phyloP scores from a whole-genome alignment of 1,140 invertebrate genomes.

The Drosophila pandora region DNA sequence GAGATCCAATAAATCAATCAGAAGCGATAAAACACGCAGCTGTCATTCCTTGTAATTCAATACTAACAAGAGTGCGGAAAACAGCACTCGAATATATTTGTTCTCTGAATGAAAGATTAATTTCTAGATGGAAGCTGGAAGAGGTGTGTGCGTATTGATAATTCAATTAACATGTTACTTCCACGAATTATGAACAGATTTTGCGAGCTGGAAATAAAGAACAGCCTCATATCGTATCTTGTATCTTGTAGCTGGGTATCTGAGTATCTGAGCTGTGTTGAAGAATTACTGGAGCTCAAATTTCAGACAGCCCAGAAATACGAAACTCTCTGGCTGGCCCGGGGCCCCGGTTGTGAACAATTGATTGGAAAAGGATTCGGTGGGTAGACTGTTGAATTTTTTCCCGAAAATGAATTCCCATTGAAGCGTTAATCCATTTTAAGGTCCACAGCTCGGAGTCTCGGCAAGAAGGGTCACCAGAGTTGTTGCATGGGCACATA shows the following conservation, averaged over 20 bases:
- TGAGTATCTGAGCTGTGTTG: slow-evolving; percentile 52
- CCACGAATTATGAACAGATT: slow-evolving; percentile 73
- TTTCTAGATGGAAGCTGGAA: slow-evolving; percentile 4
- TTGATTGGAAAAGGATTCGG: slow-evolving; percentile 75
- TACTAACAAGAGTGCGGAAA: slow-evolving; percentile 49
- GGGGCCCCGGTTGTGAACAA: slow-evolving; percentile 54
- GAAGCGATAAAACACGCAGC: slow-evolving; percentile 49
- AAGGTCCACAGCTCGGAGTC: slow-evolving; percentile 14
- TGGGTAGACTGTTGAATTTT: slow-evolving; percentile 24
- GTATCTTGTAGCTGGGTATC: slow-evolving; percentile 54
- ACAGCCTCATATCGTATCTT: slow-evolving; percentile 14
- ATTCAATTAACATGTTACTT: slow-evolving; percentile 79
- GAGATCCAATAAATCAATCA: slow-evolving; percentile 54
- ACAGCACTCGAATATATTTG: slow-evolving; percentile 51
- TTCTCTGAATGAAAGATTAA: slow-evolving; percentile 40
- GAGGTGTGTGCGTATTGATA: slow-evolving; percentile 68
- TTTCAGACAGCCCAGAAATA: slow-evolving; percentile 69
- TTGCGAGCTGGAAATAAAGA: slow-evolving; percentile 48
- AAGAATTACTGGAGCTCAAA: slow-evolving; percentile 75
- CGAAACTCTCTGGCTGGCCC: slow-evolving; percentile 37
- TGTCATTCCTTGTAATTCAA: slow-evolving; percentile 64
- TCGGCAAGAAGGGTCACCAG: slow-evolving; percentile 43
- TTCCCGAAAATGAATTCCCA: slow-evolving; percentile 70
- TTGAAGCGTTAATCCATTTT: slow-evolving; percentile 78
- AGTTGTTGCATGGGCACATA: slow-evolving; percentile 67